phyloP scores from a whole-genome alignment of 2,797 vertebrate genomes.

The Dromococcyx pavoninus region DNA sequence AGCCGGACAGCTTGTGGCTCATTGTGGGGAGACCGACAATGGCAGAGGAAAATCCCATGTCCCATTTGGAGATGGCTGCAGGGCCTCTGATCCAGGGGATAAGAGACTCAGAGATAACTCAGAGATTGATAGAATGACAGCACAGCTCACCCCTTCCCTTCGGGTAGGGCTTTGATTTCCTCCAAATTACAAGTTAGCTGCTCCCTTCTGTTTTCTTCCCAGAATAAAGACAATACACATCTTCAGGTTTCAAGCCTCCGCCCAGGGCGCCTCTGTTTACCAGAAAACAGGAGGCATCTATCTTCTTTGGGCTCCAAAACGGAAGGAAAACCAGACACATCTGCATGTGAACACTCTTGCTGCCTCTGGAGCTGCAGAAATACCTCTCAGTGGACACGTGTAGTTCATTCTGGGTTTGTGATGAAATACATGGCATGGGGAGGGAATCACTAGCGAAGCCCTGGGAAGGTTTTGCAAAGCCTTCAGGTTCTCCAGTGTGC shows the following conservation, averaged over 20 bases:
- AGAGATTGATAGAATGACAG: not conserved
- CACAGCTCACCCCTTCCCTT: not conserved
- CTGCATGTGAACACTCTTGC: not conserved
- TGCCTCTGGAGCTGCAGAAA: not conserved
- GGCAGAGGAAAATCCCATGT: not conserved
- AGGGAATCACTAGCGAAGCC: conserved; percentile 8
- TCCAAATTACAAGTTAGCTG: not conserved
- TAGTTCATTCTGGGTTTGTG: conserved; percentile 5
- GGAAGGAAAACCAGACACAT: not conserved
- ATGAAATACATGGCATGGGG: conserved; percentile 28
- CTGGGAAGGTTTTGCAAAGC: not conserved
- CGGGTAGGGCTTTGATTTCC: conserved; percentile 1
- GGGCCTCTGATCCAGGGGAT: not conserved
- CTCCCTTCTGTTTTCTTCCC: conserved; percentile 8
- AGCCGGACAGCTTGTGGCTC: accelerated
- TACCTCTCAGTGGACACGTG: not conserved
- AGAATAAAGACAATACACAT: not conserved
- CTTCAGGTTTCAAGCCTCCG: not conserved
- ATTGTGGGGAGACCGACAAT: not conserved
- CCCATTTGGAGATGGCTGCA: not conserved
- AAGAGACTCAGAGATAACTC: not conserved
- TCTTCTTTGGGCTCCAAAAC: not conserved
- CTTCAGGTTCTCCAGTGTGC: not conserved
- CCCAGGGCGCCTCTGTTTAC: not conserved
- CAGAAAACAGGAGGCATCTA: not conserved